These are phyloP conservation scores for Zaprionus taronus DNA, from an alignment of 1,140 invertebrate species.

Conservation along the genomic window DNA sequence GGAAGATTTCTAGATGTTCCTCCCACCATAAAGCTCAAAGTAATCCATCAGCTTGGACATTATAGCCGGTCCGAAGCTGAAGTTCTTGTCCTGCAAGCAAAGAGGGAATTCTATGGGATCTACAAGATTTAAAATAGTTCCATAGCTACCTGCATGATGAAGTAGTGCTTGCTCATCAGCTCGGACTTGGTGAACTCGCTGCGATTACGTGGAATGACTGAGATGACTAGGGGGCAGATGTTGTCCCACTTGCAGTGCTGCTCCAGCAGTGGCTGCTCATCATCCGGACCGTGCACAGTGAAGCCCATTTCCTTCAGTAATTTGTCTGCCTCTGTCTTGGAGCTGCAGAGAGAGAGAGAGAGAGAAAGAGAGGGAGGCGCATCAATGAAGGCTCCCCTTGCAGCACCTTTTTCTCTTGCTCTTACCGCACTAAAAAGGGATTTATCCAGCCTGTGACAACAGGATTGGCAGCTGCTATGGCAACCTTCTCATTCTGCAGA, in stretches of 20 bases:
- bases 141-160: slow-evolving; percentile 86
- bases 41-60: slow-evolving; percentile 88
- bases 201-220: slow-evolving; percentile 86
- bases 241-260: slow-evolving; percentile 88
- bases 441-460: slow-evolving; percentile 91
- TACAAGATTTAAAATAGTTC: not conserved
- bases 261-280: slow-evolving; percentile 81
- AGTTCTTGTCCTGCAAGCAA: slow-evolving; percentile 88
- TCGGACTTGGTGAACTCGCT: slow-evolving; percentile 78
- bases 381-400: too few relatives aligned
- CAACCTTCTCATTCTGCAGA: slow-evolving; percentile 88
- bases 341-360: slow-evolving; percentile 27
- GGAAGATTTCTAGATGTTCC: not conserved
- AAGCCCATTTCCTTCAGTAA: slow-evolving; percentile 68
- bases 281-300: slow-evolving; percentile 71
- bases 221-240: slow-evolving; percentile 89
- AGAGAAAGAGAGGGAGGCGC: not conserved
- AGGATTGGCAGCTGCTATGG: slow-evolving; percentile 86
- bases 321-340: slow-evolving; percentile 66
- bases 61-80: slow-evolving; percentile 90
- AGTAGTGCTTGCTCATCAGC: slow-evolving; percentile 86
- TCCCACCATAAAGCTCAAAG: slow-evolving; percentile 85
- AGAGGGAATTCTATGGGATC: not conserved
- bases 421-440: slow-evolving; percentile 88
- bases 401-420: too few relatives aligned